These are phyloP conservation scores for Mesorhabditis sp. DNA, from an alignment of 2,888 invertebrate species.

Conservation along the genomic window DNA sequence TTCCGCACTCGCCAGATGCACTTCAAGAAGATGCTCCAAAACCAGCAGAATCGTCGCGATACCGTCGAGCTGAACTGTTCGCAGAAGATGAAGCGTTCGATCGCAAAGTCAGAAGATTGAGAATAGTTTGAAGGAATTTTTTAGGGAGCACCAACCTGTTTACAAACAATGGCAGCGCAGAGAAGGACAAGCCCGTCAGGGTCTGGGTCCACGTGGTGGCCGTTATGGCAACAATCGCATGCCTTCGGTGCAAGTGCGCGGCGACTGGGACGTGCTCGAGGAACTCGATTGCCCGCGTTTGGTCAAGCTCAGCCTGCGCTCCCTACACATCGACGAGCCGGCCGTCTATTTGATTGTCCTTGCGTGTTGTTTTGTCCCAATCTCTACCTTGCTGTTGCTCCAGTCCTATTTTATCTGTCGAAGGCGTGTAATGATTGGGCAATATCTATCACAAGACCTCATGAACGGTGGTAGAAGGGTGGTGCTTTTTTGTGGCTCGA, in stretches of 20 bases:
- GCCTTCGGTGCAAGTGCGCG: slow-evolving; percentile 63
- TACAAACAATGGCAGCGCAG: slow-evolving; percentile 81
- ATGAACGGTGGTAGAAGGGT: no score
- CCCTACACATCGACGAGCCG: no score
- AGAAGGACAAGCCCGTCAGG: slow-evolving; percentile 47
- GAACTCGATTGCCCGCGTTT: slow-evolving; percentile 97
- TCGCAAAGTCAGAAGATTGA: slow-evolving; percentile 39
- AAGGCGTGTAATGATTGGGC: no score
- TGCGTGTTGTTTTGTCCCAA: no score
- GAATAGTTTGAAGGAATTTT: slow-evolving; percentile 16
- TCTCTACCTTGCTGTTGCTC: no score
- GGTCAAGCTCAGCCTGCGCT: slow-evolving; percentile 75
- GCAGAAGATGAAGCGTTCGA: slow-evolving; percentile 51
- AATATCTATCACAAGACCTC: no score
- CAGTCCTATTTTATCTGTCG: no score
- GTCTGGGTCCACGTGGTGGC: slow-evolving; percentile 31
- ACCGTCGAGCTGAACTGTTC: slow-evolving; percentile 52
- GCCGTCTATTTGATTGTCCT: no score
- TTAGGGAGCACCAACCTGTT: slow-evolving; percentile 64
- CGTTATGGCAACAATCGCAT: slow-evolving; percentile 18
- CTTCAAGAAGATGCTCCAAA: slow-evolving; percentile 48
- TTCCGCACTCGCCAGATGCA: slow-evolving; percentile 46
- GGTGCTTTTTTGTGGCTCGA: no score
- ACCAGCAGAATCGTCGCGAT: slow-evolving; percentile 56
- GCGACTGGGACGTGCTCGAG: slow-evolving; percentile 87